Evolutionary conservation across 64 coral and sea anemone genomes (phyloP), one percentile per base, ranked within the genome.

Genomic region (Stichodactyla mertensii): DNA sequence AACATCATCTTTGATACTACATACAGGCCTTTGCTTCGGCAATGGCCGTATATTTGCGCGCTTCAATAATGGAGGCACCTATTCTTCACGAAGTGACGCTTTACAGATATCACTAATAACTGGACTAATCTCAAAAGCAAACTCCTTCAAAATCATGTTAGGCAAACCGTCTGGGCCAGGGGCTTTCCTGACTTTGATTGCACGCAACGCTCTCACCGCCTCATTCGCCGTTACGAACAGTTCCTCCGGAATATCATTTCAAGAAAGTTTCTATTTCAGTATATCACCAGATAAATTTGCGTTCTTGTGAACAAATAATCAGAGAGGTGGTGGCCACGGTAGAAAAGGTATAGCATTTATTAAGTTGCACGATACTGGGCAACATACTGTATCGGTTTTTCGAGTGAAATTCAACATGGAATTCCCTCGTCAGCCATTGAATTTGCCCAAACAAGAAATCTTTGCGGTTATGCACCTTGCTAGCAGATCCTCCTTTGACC

Each of bases 91-190:
- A 70, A 70, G 64, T 16, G 64, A 70, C 16, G 64, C 64, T 2
- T 70, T 70, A 23, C 3, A 70, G 64, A 70, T 70, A 18, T 70
- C 64, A 70, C 16, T 23, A 70, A 78, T 54, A 18, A 54, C 28
- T 14, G 78, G 78, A 8, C 10, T 36, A 15, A 80, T 4, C 58
- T 86, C 61, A 52, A 64, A 57, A 61, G 83, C 83, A 55, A 84
- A 60, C 16, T 26, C 61, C 16, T 86, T 86, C 57, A 86, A 86
- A 18, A 86, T 86, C 2, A 61, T 67, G 61, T 86, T 86, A 51
- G 84, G 84, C 5, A 86, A 20, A 22, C 57, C 22, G 20, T 61
- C 57, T 11, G 84, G 60, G 7, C 58, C 84, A 67, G 80, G 57
- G 24, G 59, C 79, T 83, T 89, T 83, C 16, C 52, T 77, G 10